Base-by-base conservation (phyloP, 35 echinoderm and acorn worm genomes). In the Ptychodera flava region DNA sequence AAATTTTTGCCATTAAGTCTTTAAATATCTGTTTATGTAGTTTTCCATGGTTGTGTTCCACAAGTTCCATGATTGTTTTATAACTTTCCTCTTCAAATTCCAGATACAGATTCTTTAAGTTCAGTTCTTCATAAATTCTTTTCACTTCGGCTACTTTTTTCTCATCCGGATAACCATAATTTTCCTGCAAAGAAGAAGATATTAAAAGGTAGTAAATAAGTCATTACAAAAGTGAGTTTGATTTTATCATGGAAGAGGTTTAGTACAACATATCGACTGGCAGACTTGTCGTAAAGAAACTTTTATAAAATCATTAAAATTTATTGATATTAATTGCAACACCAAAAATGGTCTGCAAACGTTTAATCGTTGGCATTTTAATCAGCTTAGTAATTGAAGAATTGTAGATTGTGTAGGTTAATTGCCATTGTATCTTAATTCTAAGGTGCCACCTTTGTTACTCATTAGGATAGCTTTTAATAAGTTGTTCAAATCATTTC, bases 21-120 rank as follows among this genome's bases (percentile, higher is more conserved):
- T 92, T 33, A 94, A 98, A 98, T 85, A 98, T 92, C 36, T 94
- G 88, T 79, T 94, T 94, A 1, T 92, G 95, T 77, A 98, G 38
- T 0, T 83, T 64, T 0, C 87, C 77, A 15, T 85, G 84, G 34
- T 92, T 86, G 2, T 80, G 33, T 1, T 98, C 90, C 22, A 94
- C 92, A 29, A 80, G 29, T 28, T 81, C 28, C 92, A 90, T 89
- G 10, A 98, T 80, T 16, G 91, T 53, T 30, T 90, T 10, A 79
- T 94, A 98, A 78, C 95, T 98, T 31, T 91, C 77, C 31, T 92
- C 89, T 77, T 98, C 95, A 77, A 92, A 94, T 14, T 87, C 35
- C 0, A 77, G 77, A 77, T 94, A 98, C 0, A 92, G 80, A 1
- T 77, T 34, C 85, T 94, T 79, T 27, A 98, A 33, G 78, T 98